These are phyloP conservation scores for Nomada ferruginata DNA, from an alignment of 2,888 invertebrate genomes.

Conservation along the genomic window DNA sequence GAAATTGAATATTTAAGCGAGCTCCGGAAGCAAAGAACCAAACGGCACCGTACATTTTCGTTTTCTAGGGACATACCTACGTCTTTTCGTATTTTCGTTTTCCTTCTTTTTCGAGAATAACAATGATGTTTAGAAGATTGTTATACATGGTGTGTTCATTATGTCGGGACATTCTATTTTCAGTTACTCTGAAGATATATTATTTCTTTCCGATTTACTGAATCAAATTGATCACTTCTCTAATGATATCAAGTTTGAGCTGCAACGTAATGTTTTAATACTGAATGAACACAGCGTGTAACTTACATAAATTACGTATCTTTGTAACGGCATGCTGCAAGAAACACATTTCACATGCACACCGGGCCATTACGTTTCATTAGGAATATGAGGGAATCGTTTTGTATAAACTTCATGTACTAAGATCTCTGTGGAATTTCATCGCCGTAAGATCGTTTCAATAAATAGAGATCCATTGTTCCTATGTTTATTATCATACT, in stretches of 20 bases:
- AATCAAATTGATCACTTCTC: too few relatives aligned
- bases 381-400: neutral
- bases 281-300: slow-evolving; percentile 8
- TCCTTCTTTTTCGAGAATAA: too few relatives aligned
- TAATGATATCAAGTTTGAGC: too few relatives aligned
- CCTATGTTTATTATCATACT: slow-evolving; percentile 21
- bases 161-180: neutral
- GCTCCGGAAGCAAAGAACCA: slow-evolving; percentile 30
- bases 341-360: neutral
- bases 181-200: neutral
- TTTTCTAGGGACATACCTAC: neutral
- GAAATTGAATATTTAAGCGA: slow-evolving; percentile 40
- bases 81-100: too few relatives aligned
- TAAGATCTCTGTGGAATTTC: slow-evolving; percentile 16
- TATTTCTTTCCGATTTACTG: neutral
- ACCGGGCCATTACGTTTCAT: neutral
- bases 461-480: slow-evolving; percentile 44
- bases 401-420: slow-evolving; percentile 12
- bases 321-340: neutral
- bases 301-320: slow-evolving; percentile 2
- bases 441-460: slow-evolving; percentile 17
- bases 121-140: neutral
- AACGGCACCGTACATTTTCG: slow-evolving; percentile 1
- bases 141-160: slow-evolving; percentile 11
- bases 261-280: neutral